phyloP scores from a whole-genome alignment of 2,113 vertebrate species.

The Oenanthe oenanthe region DNA sequence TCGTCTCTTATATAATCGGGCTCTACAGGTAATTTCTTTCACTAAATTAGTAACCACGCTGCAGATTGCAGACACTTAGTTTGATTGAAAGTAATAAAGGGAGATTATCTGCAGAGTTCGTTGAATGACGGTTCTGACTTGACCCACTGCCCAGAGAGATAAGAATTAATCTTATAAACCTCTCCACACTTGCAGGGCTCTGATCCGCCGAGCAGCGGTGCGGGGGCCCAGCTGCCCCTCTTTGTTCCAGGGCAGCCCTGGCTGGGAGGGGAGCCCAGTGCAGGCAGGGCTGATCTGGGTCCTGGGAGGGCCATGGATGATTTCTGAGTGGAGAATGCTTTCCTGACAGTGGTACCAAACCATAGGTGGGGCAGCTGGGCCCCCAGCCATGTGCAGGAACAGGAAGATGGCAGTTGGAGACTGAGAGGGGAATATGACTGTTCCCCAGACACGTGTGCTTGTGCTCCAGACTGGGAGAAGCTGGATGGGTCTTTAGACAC shows the following conservation, averaged over 20 bases:
- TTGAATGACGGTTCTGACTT: slow-evolving; percentile 75
- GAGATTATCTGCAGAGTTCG: slow-evolving; percentile 75
- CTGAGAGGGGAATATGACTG: background rate
- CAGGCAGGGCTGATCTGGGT: fast-evolving
- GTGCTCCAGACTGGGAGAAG: background rate
- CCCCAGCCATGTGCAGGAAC: background rate
- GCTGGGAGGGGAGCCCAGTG: background rate
- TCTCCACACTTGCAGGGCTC: slow-evolving; percentile 53
- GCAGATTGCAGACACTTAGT: slow-evolving; percentile 78
- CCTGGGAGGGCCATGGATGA: fast-evolving
- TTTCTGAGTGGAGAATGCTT: fast-evolving
- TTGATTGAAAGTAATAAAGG: slow-evolving; percentile 81
- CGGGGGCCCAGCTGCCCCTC: background rate
- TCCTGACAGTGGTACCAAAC: fast-evolving
- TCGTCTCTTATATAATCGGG: slow-evolving; percentile 69
- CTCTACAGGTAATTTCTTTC: slow-evolving; percentile 73
- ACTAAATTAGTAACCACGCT: slow-evolving; percentile 71
- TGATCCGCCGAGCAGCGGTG: background rate
- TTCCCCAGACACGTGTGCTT: background rate
- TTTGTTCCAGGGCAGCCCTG: slow-evolving; percentile 59
- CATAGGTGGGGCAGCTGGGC: background rate
- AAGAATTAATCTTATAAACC: slow-evolving; percentile 81
- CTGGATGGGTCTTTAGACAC: background rate
- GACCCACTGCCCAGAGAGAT: slow-evolving; percentile 78
- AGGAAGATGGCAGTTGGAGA: background rate